Evolutionary conservation across 2,113 vertebrate species (phyloP), one percentile per base, ranked within the genome.

Genomic region (Myrmophylax atrothorax): DNA sequence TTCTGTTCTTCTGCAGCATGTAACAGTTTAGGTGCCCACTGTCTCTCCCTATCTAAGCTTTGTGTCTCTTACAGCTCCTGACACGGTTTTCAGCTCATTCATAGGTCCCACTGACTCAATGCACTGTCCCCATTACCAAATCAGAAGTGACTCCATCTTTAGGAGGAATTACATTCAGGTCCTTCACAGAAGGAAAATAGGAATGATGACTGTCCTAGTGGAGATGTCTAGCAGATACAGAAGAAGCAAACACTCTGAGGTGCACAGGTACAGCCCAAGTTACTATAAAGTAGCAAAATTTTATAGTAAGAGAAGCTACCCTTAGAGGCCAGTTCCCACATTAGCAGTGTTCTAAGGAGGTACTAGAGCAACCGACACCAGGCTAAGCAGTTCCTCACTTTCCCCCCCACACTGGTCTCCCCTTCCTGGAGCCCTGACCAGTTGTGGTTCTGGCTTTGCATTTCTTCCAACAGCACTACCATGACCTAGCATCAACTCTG

Each of bases 351-450:
- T 63, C 46, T 60, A 31, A 69, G 2, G 3, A 66, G 14, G 19
- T 29, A 11, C 10, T 70, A 23, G 9, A 50, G 15, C 44, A 79
- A 25, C 18, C 1, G 2, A 14, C 15, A 42, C 2, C 4, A 3
- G 10, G 29, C 8, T 60, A 89, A 25, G 22, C 13, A 31, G 19
- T 38, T 89, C 26, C 31, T 66, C 3, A 1, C 26, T 31, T 50
- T 40, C 49, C 22, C 82, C 10, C 25, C 11, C 17, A 25, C 1
- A 3, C 16, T 12, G 24, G 23, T 6, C 14, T 52, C 46, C 26
- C 25, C n/a, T 64, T 67, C 20, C 37, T 58, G 59, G 26, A 52
- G 5, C 13, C n/a, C 38, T 58, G 37, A 59, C 26, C 31, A 75
- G 16, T 11, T 67, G 31, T 47, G 15, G 26, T 47, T 46, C n/a